These are phyloP conservation scores for Mesocentrotus franciscanus DNA, from an alignment of 53 echinoderm and acorn worm species.

Conservation along the genomic window DNA sequence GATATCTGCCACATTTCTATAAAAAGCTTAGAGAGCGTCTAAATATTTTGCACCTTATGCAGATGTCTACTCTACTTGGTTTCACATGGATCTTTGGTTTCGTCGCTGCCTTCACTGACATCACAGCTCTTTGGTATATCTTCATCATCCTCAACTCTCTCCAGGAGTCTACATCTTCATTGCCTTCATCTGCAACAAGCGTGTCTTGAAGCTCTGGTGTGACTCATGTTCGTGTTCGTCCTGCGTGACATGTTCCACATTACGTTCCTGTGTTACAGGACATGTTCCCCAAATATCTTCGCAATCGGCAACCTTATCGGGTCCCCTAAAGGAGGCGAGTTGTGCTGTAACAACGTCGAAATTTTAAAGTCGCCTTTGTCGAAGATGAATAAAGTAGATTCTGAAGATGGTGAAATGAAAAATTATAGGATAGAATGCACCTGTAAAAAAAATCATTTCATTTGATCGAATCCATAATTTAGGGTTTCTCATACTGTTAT, in stretches of 20 bases:
- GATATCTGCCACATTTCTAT: background rate
- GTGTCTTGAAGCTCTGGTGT: slow-evolving; percentile 73
- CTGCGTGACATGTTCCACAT: background rate
- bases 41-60: background rate
- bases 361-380: background rate
- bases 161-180: slow-evolving; percentile 42
- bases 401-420: background rate
- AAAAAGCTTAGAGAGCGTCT: background rate
- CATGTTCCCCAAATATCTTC: background rate
- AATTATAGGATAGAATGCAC: too few relatives aligned
- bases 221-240: background rate
- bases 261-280: background rate
- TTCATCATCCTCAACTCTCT: slow-evolving; percentile 37
- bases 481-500: background rate
- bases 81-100: slow-evolving; percentile 45
- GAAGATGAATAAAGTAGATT: background rate
- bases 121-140: slow-evolving; percentile 31
- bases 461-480: too few relatives aligned
- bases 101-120: slow-evolving; percentile 17
- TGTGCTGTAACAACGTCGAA: background rate
- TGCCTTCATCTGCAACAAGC: slow-evolving; percentile 23
- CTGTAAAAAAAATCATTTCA: too few relatives aligned
- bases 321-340: background rate
- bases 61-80: slow-evolving; percentile 22
- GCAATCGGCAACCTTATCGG: background rate